Percentiles rank a stretch among this genome's conserved stretches.
These are phyloP conservation scores for Muscina levida DNA, from an alignment of 2,888 invertebrate genomes.

Conservation along the genomic window DNA sequence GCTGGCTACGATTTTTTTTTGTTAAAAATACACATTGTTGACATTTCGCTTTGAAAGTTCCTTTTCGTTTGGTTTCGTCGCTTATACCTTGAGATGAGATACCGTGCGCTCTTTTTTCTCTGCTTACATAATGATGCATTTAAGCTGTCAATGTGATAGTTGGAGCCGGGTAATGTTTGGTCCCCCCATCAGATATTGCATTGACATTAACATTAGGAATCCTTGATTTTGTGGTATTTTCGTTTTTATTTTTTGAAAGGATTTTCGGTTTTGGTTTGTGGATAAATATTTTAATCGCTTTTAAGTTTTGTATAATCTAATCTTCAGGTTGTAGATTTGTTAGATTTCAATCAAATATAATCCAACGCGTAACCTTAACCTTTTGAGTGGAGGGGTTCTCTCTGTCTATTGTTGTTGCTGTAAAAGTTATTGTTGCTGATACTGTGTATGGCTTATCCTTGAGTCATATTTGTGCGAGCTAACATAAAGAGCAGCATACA, in stretches of 20 bases:
- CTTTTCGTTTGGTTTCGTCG: no score
- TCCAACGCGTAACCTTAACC: constrained; percentile 33
- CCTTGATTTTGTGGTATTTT: neutral
- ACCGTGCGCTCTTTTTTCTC: no score
- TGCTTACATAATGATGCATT: constrained; percentile 8
- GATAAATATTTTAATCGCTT: neutral
- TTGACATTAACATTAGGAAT: constrained; percentile 13
- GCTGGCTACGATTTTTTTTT: constrained; percentile 5
- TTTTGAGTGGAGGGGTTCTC: constrained; percentile 18
- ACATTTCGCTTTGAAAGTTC: neutral
- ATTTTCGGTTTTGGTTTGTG: neutral
- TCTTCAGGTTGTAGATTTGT: no score
- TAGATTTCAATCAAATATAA: constrained; percentile 8
- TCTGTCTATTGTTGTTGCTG: neutral
- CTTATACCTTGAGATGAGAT: no score
- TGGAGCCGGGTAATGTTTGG: neutral
- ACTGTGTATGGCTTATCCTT: constrained; percentile 16
- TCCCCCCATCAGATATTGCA: neutral
- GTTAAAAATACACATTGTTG: constrained; percentile 24
- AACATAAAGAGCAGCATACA: neutral
- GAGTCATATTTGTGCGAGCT: neutral
- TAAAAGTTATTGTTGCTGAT: neutral
- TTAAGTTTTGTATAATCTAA: neutral
- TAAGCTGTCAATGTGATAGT: neutral
- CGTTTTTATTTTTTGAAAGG: neutral